Conservation (phyloP, 1,140 invertebrate species). For the Arctopsyche grandis region DNA sequence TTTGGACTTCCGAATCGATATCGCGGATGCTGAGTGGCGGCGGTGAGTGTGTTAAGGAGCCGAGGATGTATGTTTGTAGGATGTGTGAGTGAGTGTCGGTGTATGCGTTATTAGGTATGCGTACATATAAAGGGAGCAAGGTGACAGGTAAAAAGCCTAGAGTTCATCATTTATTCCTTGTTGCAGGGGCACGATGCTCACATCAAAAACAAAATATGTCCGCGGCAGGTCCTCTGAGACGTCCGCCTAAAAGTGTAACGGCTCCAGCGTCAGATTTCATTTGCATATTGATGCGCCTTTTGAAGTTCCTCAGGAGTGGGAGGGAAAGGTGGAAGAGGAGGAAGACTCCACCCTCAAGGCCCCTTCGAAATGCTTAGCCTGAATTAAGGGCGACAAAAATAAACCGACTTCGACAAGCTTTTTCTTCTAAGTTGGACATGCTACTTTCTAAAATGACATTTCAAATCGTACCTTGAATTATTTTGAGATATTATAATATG, state of each 20-base stretch:
- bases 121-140: conserved; percentile 22
- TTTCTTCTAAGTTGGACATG: too few relatives aligned
- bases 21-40: not conserved
- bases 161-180: conserved; percentile 40
- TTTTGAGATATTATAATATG: too few relatives aligned
- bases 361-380: not conserved
- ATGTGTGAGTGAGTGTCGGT: not conserved
- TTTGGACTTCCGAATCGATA: not conserved
- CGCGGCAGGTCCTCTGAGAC: conserved; percentile 38
- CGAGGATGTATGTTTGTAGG: not conserved
- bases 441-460: too few relatives aligned
- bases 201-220: conserved; percentile 45
- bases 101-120: not conserved
- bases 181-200: not conserved
- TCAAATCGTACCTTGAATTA: too few relatives aligned
- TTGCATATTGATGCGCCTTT: conserved; percentile 53
- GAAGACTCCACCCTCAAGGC: not conserved
- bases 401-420: not conserved
- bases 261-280: conserved; percentile 51
- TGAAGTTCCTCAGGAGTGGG: conserved; percentile 31
- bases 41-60: not conserved
- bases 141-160: conserved; percentile 36
- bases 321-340: not conserved
- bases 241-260: conserved; percentile 45
- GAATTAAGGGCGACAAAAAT: not conserved